Conservation (phyloP, 92 coral and sea anemone genomes). For the Porites lobata region DNA sequence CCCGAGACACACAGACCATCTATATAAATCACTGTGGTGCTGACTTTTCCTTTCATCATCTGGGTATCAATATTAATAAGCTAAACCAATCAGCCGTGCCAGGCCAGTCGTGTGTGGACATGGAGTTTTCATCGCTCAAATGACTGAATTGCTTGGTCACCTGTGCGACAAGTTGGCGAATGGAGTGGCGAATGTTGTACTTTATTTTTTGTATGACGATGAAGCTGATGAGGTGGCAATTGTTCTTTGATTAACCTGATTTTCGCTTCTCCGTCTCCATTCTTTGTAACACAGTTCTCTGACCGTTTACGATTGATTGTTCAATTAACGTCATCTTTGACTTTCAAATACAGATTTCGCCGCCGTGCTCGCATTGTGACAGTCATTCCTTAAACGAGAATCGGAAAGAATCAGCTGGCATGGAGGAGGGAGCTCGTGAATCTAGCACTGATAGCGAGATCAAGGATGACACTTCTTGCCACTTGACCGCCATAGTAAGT, state of each 20-base stretch:
- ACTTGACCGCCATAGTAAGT: slow-evolving; percentile 41
- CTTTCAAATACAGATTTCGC: neutral
- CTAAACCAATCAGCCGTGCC: too few relatives aligned
- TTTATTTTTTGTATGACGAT: neutral
- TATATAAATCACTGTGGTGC: too few relatives aligned
- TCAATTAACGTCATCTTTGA: neutral
- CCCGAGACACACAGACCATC: too few relatives aligned
- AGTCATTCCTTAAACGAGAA: slow-evolving; percentile 15
- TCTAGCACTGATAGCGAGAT: slow-evolving; percentile 39
- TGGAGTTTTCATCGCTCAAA: neutral
- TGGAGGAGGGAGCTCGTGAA: neutral
- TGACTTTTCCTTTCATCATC: too few relatives aligned
- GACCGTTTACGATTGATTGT: neutral
- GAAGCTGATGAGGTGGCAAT: neutral
- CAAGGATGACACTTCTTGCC: slow-evolving; percentile 7
- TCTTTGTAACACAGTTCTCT: neutral
- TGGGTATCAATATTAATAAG: too few relatives aligned
- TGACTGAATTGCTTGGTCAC: neutral
- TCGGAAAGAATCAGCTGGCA: slow-evolving; percentile 9
- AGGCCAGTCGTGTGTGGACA: neutral
- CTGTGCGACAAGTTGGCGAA: neutral
- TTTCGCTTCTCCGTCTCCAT: too few relatives aligned
- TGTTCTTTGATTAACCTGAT: neutral
- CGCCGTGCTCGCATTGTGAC: neutral
- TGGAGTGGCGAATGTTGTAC: neutral